Base-by-base conservation (phyloP, 2,113 vertebrate genomes). In the Osmerus eperlanus region DNA sequence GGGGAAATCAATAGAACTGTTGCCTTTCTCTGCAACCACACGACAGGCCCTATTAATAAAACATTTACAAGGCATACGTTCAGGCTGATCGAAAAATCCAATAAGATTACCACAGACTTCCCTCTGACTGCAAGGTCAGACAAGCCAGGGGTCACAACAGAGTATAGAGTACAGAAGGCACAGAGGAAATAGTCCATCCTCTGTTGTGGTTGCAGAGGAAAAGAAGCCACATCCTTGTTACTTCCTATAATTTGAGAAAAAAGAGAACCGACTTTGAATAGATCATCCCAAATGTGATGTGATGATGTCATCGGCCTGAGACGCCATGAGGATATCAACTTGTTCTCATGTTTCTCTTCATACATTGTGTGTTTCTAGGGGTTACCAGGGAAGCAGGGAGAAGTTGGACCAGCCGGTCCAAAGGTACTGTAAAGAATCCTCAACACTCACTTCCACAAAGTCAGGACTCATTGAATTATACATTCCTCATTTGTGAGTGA, bases 351-450 rank as follows among this genome's bases (percentile, higher is more conserved):
- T 12, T 47, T 47, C 41, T 47, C 36, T 29, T 67, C 36, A 9
- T 51, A 58, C 65, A 15, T 72, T 58, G 11, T 81, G 11, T 79
- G 56, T 77, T 71, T 77, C n/a, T n/a, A 94, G 92, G 92, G 92
- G 16, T 86, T 94, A 59, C 91, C 91, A 60, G 92, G 92, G 32
- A 91, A 90, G 56, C 87, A 87, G 61, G 92, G 92, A 65, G 32
- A 83, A 19, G 79, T 65, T 14, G 92, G 92, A 53, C 79, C 86
- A 13, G 1, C 67, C 28, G 92, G 92, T 62, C 83, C 71, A 71
- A 91, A 92, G 90, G 92, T 93, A 85, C 83, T 52, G n/a, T 66
- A 7, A 51, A 36, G 41, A 47, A 9, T 12, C 41, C 2, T 47
- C 41, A 47, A 47, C 41, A 47, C 41, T 47, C 41, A 47, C 25